Evolutionary conservation across 2,113 vertebrate genomes (phyloP).

Genomic region (Sapajus apella): DNA sequence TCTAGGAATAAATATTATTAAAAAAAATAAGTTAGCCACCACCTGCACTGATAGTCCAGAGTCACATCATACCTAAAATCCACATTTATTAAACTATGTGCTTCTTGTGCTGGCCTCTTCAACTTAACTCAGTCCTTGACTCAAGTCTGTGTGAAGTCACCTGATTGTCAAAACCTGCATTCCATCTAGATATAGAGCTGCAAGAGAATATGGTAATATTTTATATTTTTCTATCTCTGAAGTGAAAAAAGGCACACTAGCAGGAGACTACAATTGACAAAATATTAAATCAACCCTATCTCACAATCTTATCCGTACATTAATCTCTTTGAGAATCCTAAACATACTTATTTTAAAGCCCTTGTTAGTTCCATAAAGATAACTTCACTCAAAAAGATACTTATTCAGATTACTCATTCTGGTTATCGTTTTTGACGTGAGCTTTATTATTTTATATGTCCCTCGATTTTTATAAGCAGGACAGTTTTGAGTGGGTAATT

Average conservation of each 20-base stretch:
- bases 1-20: background rate
- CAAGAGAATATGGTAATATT: background rate
- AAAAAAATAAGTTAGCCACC: background rate
- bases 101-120: accelerated
- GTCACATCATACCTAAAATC: background rate
- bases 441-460: background rate
- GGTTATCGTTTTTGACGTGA: background rate
- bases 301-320: background rate
- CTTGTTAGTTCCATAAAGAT: background rate
- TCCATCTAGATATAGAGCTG: background rate
- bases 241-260: background rate
- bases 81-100: background rate
- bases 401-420: background rate
- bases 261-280: background rate
- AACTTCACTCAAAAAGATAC: background rate
- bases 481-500: background rate
- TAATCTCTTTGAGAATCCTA: background rate
- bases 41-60: background rate
- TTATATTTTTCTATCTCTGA: background rate
- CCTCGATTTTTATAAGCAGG: background rate
- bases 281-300: background rate
- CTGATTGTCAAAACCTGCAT: background rate
- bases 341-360: background rate
- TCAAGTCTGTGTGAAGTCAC: background rate
- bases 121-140: background rate